These are phyloP conservation scores for Pristionchus entomophagus DNA, from an alignment of 2,888 invertebrate species.

Conservation along the genomic window DNA sequence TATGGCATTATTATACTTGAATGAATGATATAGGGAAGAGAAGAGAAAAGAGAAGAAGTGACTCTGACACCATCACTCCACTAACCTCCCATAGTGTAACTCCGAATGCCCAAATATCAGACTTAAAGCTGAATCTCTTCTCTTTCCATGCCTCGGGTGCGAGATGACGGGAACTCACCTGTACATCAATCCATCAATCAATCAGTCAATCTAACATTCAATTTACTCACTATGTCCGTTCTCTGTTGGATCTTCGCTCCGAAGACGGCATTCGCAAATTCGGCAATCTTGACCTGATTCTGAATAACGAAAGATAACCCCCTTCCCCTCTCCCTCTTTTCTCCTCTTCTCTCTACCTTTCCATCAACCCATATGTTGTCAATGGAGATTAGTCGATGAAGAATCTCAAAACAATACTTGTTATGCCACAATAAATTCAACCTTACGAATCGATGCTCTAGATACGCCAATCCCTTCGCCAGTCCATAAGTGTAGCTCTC, in stretches of 20 bases:
- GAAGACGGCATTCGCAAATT: conserved; percentile 9
- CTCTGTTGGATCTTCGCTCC: background rate
- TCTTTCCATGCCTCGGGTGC: background rate
- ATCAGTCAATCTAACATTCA: background rate
- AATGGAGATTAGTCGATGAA: conserved; percentile 13
- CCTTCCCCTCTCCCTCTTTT: background rate
- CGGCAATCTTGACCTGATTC: conserved; percentile 30
- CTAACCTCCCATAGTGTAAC: too few relatives aligned
- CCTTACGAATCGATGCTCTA: conserved; percentile 20
- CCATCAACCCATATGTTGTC: conserved; percentile 25
- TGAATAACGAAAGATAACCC: background rate
- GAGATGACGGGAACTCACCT: background rate
- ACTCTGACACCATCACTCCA: too few relatives aligned
- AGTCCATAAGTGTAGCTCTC: background rate
- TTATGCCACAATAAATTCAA: background rate
- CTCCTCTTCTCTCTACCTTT: background rate
- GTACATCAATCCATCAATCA: background rate
- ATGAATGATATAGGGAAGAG: too few relatives aligned
- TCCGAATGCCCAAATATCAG: too few relatives aligned
- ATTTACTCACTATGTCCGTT: background rate
- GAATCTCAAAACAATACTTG: background rate
- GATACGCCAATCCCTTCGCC: conserved; percentile 29
- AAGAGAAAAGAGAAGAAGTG: too few relatives aligned
- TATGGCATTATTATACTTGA: too few relatives aligned
- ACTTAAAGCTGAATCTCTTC: too few relatives aligned